These are phyloP conservation scores for Oophaga sylvatica DNA, from an alignment of 2,797 vertebrate species.

Conservation along the genomic window DNA sequence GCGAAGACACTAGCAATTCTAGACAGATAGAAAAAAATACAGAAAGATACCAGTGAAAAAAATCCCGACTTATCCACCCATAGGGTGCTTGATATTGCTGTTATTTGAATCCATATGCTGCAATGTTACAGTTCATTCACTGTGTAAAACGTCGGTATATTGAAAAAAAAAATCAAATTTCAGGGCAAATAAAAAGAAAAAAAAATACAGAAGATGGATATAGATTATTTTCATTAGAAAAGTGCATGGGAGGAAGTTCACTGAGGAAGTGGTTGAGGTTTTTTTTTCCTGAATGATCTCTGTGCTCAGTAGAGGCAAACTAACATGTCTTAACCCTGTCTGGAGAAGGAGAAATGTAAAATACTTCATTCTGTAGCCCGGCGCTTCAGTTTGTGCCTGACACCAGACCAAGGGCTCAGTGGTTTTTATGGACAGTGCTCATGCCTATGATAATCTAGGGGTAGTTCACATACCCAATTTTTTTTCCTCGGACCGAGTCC, in stretches of 20 bases:
- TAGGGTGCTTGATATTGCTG: neutral
- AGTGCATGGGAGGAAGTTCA: slow-evolving; percentile 13
- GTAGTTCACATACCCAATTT: too few relatives aligned
- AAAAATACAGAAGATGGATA: neutral
- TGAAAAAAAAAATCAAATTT: neutral
- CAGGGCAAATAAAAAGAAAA: neutral
- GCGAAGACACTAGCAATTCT: too few relatives aligned
- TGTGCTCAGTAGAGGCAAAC: neutral
- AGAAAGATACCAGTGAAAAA: neutral
- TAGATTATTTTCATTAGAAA: neutral
- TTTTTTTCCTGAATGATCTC: slow-evolving; percentile 1
- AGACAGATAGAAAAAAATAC: too few relatives aligned
- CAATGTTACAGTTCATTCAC: neutral
- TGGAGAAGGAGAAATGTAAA: neutral
- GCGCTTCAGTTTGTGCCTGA: neutral
- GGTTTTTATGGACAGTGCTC: too few relatives aligned
- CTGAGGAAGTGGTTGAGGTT: slow-evolving; percentile 5
- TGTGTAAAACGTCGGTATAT: too few relatives aligned
- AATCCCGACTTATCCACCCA: too few relatives aligned
- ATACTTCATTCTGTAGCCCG: neutral
- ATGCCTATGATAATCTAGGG: too few relatives aligned
- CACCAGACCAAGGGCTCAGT: too few relatives aligned
- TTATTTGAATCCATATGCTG: neutral
- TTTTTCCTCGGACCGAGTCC: too few relatives aligned
- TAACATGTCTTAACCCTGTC: neutral